Evolutionary conservation across 2,888 invertebrate species (phyloP), one percentile per base, ranked within the genome.

Genomic region (Orchestes rusci): DNA sequence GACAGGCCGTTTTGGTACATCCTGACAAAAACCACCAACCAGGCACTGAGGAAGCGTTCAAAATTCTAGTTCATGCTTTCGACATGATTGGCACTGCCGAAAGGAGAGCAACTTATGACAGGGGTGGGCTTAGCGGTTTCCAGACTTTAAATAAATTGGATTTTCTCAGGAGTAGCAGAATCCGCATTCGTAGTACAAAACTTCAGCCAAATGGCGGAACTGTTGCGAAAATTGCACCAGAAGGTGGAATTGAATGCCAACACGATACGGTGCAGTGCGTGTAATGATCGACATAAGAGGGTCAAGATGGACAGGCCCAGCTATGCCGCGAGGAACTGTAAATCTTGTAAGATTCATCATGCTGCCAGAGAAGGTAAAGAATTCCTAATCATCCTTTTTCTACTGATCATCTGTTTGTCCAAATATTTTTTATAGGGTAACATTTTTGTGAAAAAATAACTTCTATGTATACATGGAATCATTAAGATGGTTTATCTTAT

Each of bases 21-120:
- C 95, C 95, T 0, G 94, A 95, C 65, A 95, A 95, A 71, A 95
- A 94, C 68, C 86, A 85, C 61, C 90, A 91, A 65, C 88, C 92
- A 3, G 94, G 94, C 19, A 93, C 94, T 1, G 94, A 94, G 63
- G 94, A 95, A 69, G 93, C 94, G 27, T 95, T 94, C 68, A 94
- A 94, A 72, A 93, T 95, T 63, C 72, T 95, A 54, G 92, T 91
- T 59, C 88, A 92, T 63, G 94, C 94, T 4, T 95, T 95, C 69
- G 93, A 94, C 66, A 80, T 93, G 64, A 91, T 95, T 57, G 93
- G 93, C 17, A 90, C 87, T 69, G 85, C 89, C 58, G 89, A 89
- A 66, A 71, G 75, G 64, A 56, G 59, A 51, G 62, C 62, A 30
- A 57, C 63, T 19, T 66, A 66, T 56, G 68, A 68, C 50, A 60